phyloP scores from a whole-genome alignment of 2,888 invertebrate genomes.

The Ormyrus rosae region DNA sequence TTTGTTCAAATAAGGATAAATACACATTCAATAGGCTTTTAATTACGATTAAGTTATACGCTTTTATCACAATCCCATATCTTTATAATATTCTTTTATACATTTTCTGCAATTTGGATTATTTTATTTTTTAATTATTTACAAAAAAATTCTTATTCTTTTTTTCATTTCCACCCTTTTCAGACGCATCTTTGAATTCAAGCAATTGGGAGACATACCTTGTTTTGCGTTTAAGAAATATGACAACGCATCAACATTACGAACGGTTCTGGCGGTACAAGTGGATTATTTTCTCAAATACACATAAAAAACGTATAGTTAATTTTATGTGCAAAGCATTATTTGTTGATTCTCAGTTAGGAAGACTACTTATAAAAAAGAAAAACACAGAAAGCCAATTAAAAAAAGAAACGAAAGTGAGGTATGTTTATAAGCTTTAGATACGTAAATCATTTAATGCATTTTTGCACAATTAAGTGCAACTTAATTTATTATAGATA shows the following conservation, averaged over 20 bases:
- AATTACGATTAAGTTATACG: no score
- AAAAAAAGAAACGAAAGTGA: neutral
- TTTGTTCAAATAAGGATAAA: no score
- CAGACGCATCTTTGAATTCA: constrained; percentile 72
- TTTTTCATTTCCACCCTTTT: constrained; percentile 71
- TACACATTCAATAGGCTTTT: no score
- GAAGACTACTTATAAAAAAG: neutral
- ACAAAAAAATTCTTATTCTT: constrained; percentile 56
- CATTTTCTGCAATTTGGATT: constrained; percentile 4
- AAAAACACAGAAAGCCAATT: neutral
- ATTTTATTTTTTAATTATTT: constrained; percentile 40
- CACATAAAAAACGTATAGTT: neutral
- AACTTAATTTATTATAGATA: constrained; percentile 40
- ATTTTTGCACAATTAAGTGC: constrained; percentile 12
- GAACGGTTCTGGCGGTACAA: constrained; percentile 14
- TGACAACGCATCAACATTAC: constrained; percentile 10
- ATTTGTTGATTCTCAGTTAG: neutral
- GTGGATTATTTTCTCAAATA: neutral
- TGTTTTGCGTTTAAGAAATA: constrained; percentile 8
- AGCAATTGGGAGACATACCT: constrained; percentile 58
- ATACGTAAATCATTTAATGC: constrained; percentile 14
- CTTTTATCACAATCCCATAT: no score
- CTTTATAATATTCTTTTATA: constrained; percentile 8
- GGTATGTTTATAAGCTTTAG: constrained; percentile 23
- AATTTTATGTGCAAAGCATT: neutral